Evolutionary conservation across 2,797 vertebrate genomes (phyloP).

Genomic region (Fistularia commersonii): DNA sequence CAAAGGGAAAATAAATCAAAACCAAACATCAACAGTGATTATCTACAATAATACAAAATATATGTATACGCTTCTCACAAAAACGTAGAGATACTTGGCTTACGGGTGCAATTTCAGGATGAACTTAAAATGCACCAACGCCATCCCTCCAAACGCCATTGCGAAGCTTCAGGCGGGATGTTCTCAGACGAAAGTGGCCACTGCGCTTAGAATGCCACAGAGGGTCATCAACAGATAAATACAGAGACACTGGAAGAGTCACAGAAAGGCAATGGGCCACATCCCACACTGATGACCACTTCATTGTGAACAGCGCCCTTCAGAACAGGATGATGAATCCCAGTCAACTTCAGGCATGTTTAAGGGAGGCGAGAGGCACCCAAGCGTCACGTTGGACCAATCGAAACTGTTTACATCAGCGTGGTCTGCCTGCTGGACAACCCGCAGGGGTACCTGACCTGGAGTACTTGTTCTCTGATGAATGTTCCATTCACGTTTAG

Average conservation of each 20-base stretch:
- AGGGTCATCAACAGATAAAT: neutral
- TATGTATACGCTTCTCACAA: no score
- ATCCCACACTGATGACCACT: neutral
- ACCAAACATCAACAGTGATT: no score
- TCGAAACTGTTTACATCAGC: neutral
- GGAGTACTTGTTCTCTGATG: neutral
- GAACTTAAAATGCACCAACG: no score
- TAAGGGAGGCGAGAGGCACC: conserved; percentile 7
- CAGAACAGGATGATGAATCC: conserved; percentile 2
- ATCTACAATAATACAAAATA: no score
- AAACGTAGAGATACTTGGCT: no score
- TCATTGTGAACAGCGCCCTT: neutral
- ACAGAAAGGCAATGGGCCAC: neutral
- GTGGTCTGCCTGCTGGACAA: neutral
- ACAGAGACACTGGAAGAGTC: neutral
- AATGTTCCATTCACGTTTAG: neutral
- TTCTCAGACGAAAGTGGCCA: conserved; percentile 1
- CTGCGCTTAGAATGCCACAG: neutral
- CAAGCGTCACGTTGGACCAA: conserved; percentile 8
- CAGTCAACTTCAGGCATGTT: conserved; percentile 6
- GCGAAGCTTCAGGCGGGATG: neutral
- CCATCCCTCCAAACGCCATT: neutral
- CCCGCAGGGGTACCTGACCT: neutral
- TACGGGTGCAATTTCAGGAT: no score
- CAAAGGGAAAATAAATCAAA: no score